Evolutionary conservation across 2,888 invertebrate species (phyloP).

Genomic region (Thysanoteuthis rhombus): DNA sequence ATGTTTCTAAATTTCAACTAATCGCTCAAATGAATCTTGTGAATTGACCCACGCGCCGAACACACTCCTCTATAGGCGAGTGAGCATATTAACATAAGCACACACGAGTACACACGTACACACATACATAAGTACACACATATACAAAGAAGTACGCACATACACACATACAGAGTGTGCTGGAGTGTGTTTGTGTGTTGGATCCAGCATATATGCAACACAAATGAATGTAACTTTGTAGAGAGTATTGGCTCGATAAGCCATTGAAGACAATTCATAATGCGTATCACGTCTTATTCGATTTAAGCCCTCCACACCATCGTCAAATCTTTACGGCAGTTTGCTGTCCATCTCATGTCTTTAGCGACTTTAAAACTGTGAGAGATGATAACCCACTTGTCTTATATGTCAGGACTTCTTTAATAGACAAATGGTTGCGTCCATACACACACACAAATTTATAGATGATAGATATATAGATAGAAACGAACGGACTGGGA

Average conservation of each 20-base stretch:
- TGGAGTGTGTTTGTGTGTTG: not conserved
- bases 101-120: not conserved
- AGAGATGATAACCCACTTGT: not conserved
- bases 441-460: not conserved
- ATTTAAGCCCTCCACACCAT: not conserved
- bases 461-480: not conserved
- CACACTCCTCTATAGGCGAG: not conserved
- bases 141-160: too few relatives aligned
- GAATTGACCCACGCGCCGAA: not conserved
- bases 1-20: conserved; percentile 12
- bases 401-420: not conserved
- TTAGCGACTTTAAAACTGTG: not conserved
- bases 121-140: too few relatives aligned
- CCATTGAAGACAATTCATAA: not conserved
- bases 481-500: too few relatives aligned
- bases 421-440: not conserved
- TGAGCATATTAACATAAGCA: not conserved
- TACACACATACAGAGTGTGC: not conserved
- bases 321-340: not conserved
- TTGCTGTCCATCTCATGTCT: not conserved
- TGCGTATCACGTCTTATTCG: conserved; percentile 12
- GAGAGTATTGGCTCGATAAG: not conserved
- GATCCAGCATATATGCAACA: not conserved
- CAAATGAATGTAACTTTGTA: not conserved
- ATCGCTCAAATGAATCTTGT: not conserved